These are phyloP conservation scores for Tachyglossus aculeatus DNA, from an alignment of 2,797 vertebrate species.

Conservation along the genomic window DNA sequence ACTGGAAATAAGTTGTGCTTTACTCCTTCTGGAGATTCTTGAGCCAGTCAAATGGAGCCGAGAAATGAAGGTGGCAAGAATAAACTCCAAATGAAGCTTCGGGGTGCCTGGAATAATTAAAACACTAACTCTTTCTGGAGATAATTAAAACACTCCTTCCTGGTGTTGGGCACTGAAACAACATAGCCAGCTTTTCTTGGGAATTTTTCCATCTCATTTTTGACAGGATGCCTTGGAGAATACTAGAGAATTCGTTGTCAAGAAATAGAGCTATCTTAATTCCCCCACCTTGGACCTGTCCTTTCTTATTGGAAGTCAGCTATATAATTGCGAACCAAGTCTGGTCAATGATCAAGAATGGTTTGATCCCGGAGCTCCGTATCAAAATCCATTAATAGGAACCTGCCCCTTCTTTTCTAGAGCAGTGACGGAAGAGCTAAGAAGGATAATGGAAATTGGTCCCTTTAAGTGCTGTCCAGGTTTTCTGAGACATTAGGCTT, in stretches of 20 bases:
- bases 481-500: neutral
- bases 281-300: neutral
- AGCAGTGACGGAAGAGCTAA: neutral
- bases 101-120: neutral
- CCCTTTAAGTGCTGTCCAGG: neutral
- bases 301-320: slow-evolving; percentile 14
- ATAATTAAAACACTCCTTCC: neutral
- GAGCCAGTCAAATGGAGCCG: neutral
- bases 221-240: neutral
- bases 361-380: slow-evolving; percentile 12
- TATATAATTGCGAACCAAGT: neutral
- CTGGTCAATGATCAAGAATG: slow-evolving; percentile 21
- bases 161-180: neutral
- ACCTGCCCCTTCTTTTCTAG: neutral
- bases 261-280: neutral
- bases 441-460: neutral
- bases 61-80: no score
- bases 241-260: neutral
- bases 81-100: slow-evolving; percentile 1
- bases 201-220: slow-evolving; percentile 21
- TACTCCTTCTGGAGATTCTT: neutral
- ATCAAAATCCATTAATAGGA: slow-evolving; percentile 2
- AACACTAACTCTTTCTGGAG: slow-evolving; percentile 3
- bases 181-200: neutral
- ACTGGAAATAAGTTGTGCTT: neutral